Base-by-base conservation (phyloP, 2,797 vertebrate species). In the Ciconia nigra region DNA sequence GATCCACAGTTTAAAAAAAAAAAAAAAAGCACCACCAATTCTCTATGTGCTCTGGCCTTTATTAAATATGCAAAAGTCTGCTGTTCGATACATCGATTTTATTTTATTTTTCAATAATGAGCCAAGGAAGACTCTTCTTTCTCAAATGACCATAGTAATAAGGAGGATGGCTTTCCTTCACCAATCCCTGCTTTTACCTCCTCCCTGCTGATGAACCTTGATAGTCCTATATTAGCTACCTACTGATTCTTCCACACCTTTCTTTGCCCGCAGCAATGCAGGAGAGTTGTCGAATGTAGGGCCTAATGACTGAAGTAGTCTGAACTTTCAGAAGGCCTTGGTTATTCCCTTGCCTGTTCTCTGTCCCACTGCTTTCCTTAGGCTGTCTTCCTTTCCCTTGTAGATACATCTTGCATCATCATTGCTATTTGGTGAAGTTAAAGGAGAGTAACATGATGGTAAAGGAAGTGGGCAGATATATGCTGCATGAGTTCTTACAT, bases 151-250 rank as follows among this genome's bases (percentile, higher is more conserved):
- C 39, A 42, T 92, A 91, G 83, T 92, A 95, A 90, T 95, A 86
- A 96, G 72, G 87, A 96, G 72, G 92, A 93, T 95, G 93, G 42
- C 76, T 96, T 95, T 83, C 93, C 72, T 91, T 92, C 81, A 83
- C 87, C 83, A 44, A 26, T 87, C 67, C 82, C 54, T 92, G 77
- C 91, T 95, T 96, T 95, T 92, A 59, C 76, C 86, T 89, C 21
- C 93, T 92, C 54, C 82, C 84, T 95, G 83, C 86, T 94, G 77
- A 70, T 95, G 67, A 93, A 37, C 55, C 69, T 69, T 55, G 46
- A 49, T 87, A 79, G 82, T 82, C 79, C 54, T 61, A 25, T 16
- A 16, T 84, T 91, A 91, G 93, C 61, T 97, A n/a, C 70, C 66
- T 71, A 29, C 37, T 62, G 59, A 54, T 89, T 93, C 62, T 91